Percentiles rank a stretch among this genome's conserved stretches.
These are phyloP conservation scores for Anas platyrhynchos DNA, from an alignment of 2,113 vertebrate genomes.

Conservation along the genomic window DNA sequence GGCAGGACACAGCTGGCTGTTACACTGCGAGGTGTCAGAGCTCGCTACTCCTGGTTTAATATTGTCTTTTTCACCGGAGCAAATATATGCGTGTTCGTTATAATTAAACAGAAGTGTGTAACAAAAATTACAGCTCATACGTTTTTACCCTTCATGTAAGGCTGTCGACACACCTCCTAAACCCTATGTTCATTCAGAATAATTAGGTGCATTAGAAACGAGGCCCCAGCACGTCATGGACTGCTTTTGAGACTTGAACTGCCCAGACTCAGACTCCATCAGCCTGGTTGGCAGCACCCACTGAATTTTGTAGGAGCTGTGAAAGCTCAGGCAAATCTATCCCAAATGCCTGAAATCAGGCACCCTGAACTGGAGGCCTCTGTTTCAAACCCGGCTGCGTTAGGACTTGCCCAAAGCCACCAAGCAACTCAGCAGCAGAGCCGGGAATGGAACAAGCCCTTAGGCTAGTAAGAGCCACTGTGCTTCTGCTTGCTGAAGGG, in stretches of 20 bases:
- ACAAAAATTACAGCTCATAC: background rate
- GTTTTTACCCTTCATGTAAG: background rate
- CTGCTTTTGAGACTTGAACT: background rate
- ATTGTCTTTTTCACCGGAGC: background rate
- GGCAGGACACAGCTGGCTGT: background rate
- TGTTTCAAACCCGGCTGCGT: background rate
- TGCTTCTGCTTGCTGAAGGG: background rate
- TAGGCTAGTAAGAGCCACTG: background rate
- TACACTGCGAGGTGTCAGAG: fast-evolving
- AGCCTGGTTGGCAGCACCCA: background rate
- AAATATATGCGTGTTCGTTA: background rate
- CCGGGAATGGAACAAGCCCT: background rate
- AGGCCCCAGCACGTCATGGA: background rate
- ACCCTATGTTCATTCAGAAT: background rate
- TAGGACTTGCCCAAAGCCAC: background rate
- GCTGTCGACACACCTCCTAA: background rate
- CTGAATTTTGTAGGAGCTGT: background rate
- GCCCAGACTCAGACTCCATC: background rate
- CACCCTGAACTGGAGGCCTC: background rate
- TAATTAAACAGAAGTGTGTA: background rate
- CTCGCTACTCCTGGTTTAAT: background rate
- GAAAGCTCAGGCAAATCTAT: background rate
- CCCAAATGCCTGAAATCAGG: background rate
- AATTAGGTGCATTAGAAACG: background rate
- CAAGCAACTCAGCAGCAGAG: background rate